A percentile compares a stretch with the other conserved stretches of the same genome.
Conservation (phyloP, 2,797 vertebrate genomes). For the Pelodytes ibericus region DNA sequence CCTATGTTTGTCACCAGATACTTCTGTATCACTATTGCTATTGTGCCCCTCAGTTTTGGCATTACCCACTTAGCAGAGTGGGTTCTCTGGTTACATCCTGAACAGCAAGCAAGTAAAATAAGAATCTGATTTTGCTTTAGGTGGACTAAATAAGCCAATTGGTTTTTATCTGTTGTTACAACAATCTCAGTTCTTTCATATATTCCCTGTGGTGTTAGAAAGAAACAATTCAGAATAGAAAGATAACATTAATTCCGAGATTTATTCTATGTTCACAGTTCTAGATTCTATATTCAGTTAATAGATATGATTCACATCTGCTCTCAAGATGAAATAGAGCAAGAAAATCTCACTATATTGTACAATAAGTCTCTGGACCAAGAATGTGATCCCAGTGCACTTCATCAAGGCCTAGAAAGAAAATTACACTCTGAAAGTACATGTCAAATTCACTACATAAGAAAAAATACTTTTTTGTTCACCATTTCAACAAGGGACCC, state of each 20-base stretch:
- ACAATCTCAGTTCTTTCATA: too few species aligned
- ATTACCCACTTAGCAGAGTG: too few species aligned
- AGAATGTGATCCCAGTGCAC: not conserved
- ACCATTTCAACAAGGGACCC: not conserved
- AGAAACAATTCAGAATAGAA: too few species aligned
- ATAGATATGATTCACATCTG: not conserved
- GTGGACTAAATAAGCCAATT: too few species aligned
- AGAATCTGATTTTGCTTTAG: too few species aligned
- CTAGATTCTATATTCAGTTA: not conserved
- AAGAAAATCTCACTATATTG: not conserved
- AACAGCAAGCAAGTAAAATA: too few species aligned
- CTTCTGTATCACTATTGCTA: too few species aligned
- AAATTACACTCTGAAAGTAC: not conserved
- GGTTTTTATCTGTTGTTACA: too few species aligned
- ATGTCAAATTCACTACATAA: slow-evolving; percentile 2
- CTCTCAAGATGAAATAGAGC: not conserved
- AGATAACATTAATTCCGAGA: not conserved
- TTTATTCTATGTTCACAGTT: not conserved
- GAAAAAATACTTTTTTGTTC: not conserved
- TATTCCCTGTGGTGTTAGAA: too few species aligned
- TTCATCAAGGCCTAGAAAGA: not conserved
- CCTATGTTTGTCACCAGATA: too few species aligned
- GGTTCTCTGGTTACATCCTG: too few species aligned
- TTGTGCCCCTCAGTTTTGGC: too few species aligned
- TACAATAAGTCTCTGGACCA: not conserved